Base-by-base conservation (phyloP, 1,140 invertebrate species). In the Drosophila jambulina region DNA sequence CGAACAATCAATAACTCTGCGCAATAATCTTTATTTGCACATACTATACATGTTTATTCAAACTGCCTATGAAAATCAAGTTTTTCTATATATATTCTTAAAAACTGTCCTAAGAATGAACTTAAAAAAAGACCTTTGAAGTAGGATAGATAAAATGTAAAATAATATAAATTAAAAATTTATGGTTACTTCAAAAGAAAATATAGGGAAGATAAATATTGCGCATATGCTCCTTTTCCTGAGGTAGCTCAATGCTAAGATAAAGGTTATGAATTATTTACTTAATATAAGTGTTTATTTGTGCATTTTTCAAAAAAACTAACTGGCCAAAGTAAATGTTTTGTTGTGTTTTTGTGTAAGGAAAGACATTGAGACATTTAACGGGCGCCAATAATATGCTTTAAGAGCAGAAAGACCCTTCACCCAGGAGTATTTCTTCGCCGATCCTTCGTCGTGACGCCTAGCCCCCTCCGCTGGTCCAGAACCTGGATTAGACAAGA, bases 301-400 rank as follows among this genome's bases (percentile, higher is more conserved):
- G 7, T 7, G 8, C 0, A 8, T n/a, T n/a, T 40, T n/a, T n/a
- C 17, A 3, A 40, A n/a, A n/a, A n/a, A n/a, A 40, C 7, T 17
- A 17, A n/a, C 3, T 7, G n/a, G n/a, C n/a, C n/a, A 40, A 40
- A n/a, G 38, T 7, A 40, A 40, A n/a, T 40, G 17, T n/a, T 40
- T n/a, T 8, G 0, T 9, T 17, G 7, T 17, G 12, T 38, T 38
- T 40, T n/a, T 40, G 6, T 40, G 17, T 9, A n/a, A 40, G 15
- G 8, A 9, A 40, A 0, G 15, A n/a, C 17, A 8, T 40, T 40
- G 3, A 40, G n/a, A 8, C 36, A 2, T 38, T 7, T 40, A 40
- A n/a, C 2, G 38, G 38, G 8, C 8, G 38, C 38, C n/a, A 65
- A 82, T 75, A 77, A 80, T 60, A 63, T 82, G 76, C 83, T 76